phyloP scores from a whole-genome alignment of 2,113 vertebrate species.

The Cyphotilapia sp. region DNA sequence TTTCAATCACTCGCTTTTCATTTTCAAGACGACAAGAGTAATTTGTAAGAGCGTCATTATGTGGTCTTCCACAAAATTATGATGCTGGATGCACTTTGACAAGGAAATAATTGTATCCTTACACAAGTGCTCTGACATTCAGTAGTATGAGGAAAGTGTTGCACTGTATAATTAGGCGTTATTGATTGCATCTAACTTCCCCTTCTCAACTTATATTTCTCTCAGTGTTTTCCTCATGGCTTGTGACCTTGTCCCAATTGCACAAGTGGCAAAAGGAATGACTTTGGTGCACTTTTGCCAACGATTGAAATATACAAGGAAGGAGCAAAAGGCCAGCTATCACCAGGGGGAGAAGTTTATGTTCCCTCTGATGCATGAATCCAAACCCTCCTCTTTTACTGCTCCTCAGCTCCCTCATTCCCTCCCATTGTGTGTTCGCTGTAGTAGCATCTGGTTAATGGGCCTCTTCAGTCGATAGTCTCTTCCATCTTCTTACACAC shows the following conservation, averaged over 20 bases:
- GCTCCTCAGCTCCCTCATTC: conserved; percentile 13
- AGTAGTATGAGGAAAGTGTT: background rate
- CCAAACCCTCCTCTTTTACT: conserved; percentile 14
- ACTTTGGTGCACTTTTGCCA: conserved; percentile 17
- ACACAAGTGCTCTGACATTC: background rate
- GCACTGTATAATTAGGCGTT: background rate
- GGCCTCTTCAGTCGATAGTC: conserved; percentile 70
- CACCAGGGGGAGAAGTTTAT: background rate
- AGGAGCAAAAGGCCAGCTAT: conserved; percentile 34
- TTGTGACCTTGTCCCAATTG: conserved; percentile 13
- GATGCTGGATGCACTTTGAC: background rate
- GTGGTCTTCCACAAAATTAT: conserved; percentile 8
- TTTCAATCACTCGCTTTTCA: conserved; percentile 11
- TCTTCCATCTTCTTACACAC: conserved; percentile 27
- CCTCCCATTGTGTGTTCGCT: conserved; percentile 37
- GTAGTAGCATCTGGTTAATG: conserved; percentile 80
- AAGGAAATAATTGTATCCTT: background rate
- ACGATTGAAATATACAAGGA: conserved; percentile 15
- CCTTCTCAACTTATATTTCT: conserved; percentile 17
- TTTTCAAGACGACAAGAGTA: background rate
- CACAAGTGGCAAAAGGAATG: conserved; percentile 4
- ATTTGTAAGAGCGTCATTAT: conserved; percentile 6
- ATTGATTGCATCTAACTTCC: conserved; percentile 57
- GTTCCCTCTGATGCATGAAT: conserved; percentile 10
- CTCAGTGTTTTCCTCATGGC: background rate